Evolutionary conservation across 2,113 vertebrate genomes (phyloP).

Genomic region (Neoarius graeffei): DNA sequence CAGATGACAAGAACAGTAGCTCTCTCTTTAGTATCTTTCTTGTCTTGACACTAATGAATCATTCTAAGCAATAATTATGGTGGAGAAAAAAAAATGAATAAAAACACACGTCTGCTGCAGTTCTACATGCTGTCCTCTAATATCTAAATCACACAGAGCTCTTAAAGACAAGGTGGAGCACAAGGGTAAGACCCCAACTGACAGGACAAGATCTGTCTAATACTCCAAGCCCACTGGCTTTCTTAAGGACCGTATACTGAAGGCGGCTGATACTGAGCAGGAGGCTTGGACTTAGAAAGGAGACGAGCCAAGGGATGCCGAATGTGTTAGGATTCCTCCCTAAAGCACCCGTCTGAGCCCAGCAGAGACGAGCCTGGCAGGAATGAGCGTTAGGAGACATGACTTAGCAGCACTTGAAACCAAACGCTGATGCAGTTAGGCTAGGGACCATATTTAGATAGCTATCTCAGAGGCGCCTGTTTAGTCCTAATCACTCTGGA

Average conservation of each 20-base stretch:
- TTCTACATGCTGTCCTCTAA: constrained; percentile 1
- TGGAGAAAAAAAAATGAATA: background rate
- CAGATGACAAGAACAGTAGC: constrained; percentile 43
- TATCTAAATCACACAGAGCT: constrained; percentile 16
- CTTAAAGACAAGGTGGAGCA: background rate
- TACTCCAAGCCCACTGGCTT: constrained; percentile 15
- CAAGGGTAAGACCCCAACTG: background rate
- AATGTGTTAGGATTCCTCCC: background rate
- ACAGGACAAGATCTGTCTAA: background rate
- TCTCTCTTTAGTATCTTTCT: constrained; percentile 30
- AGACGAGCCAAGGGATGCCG: constrained; percentile 35
- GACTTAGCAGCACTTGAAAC: constrained; percentile 28
- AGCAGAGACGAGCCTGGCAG: constrained; percentile 16
- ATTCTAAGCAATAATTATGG: constrained; percentile 36
- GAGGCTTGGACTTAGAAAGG: background rate
- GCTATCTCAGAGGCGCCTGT: constrained; percentile 13
- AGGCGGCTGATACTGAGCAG: background rate
- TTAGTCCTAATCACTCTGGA: constrained; percentile 32
- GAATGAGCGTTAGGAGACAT: background rate
- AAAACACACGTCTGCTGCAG: background rate
- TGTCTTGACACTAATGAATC: constrained; percentile 21
- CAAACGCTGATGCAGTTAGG: constrained; percentile 21
- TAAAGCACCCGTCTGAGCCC: constrained; percentile 6
- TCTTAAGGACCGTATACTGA: background rate
- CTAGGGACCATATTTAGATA: constrained; percentile 26